These are phyloP conservation scores for Zhuqinia jingwanae DNA, from an alignment of 2,888 invertebrate genomes.

Conservation along the genomic window DNA sequence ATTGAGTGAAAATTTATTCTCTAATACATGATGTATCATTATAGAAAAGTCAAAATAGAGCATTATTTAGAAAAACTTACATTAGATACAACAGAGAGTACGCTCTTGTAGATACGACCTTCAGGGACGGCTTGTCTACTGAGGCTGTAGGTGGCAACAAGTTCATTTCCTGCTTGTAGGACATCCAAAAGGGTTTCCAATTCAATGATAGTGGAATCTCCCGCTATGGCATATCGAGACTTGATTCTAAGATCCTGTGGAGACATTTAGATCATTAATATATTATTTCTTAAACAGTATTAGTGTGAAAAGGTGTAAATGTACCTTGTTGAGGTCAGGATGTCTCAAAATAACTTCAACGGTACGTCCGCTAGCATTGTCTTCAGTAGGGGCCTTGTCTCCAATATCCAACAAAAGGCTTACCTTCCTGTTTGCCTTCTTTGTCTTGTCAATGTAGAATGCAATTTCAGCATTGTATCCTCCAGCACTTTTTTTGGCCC, in stretches of 20 bases:
- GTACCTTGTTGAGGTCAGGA: constrained; percentile 66
- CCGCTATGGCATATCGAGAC: constrained; percentile 51
- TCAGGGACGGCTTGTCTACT: constrained; percentile 35
- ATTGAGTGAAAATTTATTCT: too few species aligned
- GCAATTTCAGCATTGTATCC: constrained; percentile 84
- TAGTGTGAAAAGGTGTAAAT: too few species aligned
- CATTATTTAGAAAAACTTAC: neutral
- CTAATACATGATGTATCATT: too few species aligned
- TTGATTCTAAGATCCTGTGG: constrained; percentile 61
- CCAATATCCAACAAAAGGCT: constrained; percentile 84
- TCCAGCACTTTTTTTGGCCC: constrained; percentile 80
- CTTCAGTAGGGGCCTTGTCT: constrained; percentile 10
- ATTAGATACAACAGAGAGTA: constrained; percentile 57
- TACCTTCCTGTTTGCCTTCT: constrained; percentile 87
- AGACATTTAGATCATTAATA: neutral
- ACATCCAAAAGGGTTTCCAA: constrained; percentile 71
- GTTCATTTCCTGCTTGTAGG: constrained; percentile 67
- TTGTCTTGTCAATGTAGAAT: constrained; percentile 85
- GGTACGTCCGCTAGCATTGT: constrained; percentile 37
- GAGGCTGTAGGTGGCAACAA: constrained; percentile 50
- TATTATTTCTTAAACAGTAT: constrained; percentile 1
- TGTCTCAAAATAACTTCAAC: constrained; percentile 67
- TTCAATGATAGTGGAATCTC: constrained; percentile 53
- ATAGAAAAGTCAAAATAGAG: too few species aligned
- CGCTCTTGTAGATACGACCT: constrained; percentile 47